Evolutionary conservation across 2,888 invertebrate species (phyloP).

Genomic region (Eubasilissa splendida): DNA sequence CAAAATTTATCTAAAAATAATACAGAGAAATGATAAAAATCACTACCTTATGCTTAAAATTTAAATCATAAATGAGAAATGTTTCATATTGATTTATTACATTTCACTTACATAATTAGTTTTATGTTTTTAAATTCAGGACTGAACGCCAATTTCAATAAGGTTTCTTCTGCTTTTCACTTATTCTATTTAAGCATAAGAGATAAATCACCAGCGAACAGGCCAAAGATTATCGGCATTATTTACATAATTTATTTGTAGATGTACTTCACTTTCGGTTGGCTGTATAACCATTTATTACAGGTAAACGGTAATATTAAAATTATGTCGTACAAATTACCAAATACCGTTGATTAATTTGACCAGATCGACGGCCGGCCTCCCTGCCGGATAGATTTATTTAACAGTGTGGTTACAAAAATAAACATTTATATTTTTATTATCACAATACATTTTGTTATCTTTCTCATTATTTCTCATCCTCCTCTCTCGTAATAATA

Average conservation of each 20-base stretch:
- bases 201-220: constrained; percentile 24
- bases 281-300: constrained; percentile 48
- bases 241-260: constrained; percentile 35
- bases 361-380: constrained; percentile 46
- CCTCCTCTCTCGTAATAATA: too few species aligned
- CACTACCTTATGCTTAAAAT: too few species aligned
- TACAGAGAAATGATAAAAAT: too few species aligned
- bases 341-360: constrained; percentile 57
- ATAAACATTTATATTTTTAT: too few species aligned
- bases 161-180: neutral
- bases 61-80: too few species aligned
- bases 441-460: too few species aligned
- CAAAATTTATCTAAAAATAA: too few species aligned
- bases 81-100: too few species aligned
- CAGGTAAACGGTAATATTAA: constrained; percentile 52
- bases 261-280: constrained; percentile 24
- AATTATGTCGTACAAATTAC: constrained; percentile 50
- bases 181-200: neutral
- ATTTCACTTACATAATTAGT: too few species aligned
- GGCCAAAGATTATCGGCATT: constrained; percentile 3
- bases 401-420: constrained; percentile 33
- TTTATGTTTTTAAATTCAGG: too few species aligned
- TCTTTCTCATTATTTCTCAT: too few species aligned
- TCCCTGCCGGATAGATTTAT: constrained; percentile 21
- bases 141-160: too few species aligned